Base-by-base conservation (phyloP, 1,140 invertebrate genomes). In the Pinna nobilis region DNA sequence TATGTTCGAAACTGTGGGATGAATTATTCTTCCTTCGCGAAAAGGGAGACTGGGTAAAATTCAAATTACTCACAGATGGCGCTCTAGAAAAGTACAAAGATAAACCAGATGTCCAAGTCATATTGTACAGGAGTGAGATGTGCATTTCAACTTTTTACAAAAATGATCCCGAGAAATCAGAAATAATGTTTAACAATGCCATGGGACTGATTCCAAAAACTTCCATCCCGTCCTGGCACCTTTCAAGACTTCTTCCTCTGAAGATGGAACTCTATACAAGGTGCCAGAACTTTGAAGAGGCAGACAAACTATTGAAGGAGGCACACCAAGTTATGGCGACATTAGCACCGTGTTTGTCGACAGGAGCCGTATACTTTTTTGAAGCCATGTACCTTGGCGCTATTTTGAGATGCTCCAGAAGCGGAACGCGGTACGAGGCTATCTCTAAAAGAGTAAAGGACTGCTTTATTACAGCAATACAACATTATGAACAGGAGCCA, bases 101-200 rank as follows among this genome's bases (percentile, higher is more conserved):
- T 37, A 49, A 28, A 25, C 53, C 67, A 1, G 67, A 70, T 20
- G 28, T 70, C 13, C 20, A 44, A 47, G 55, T 70, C 9, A 15
- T 70, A 28, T 49, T 70, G 37, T 60, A 59, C 32, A 25, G 67
- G 28, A 70, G 67, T 32, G 53, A 70, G 25, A 70, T 70, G 67
- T 70, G 67, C 32, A 44, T 70, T 25, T 70, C 67, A 6, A 70
- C 55, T 18, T 70, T 70, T 28, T 70, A 70, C 39, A 70, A 60
- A 23, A 60, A 60, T 18, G 55, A 70, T 60, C 55, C 7, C 20
- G 25, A 3, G 4, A 44, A 59, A 30, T 53, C 67, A 15, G 5
- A 15, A 15, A 39, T 60, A 28, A 60, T 47, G 35, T 70, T 70
- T 60, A 39, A 70, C 5, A 59, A 70, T 15, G 67, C 67, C 11